phyloP scores from a whole-genome alignment of 2,888 invertebrate species.

The Melinaea menophilus region DNA sequence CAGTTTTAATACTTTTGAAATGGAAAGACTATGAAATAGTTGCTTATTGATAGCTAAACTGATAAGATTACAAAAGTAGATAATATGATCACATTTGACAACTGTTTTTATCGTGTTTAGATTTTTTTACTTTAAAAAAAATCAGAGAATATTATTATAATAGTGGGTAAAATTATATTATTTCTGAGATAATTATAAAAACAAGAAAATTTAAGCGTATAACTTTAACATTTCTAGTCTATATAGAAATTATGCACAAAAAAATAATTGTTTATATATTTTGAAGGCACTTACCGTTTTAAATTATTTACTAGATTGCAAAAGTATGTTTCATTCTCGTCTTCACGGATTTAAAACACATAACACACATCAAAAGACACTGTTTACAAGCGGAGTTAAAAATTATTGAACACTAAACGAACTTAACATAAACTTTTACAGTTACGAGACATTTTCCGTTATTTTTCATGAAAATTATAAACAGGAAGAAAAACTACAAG shows the following conservation, averaged over 20 bases:
- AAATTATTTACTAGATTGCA: slow-evolving; percentile 56
- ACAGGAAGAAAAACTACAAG: slow-evolving; percentile 61
- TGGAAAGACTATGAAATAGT: slow-evolving; percentile 11
- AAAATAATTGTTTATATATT: slow-evolving; percentile 24
- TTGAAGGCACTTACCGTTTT: slow-evolving; percentile 58
- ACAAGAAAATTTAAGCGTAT: neutral
- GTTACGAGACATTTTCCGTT: slow-evolving; percentile 66
- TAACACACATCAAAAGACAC: slow-evolving; percentile 41
- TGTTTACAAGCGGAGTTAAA: slow-evolving; percentile 22
- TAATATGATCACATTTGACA: slow-evolving; percentile 29
- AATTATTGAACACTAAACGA: slow-evolving; percentile 31
- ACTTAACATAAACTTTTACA: slow-evolving; percentile 47
- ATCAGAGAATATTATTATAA: neutral
- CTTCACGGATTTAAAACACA: slow-evolving; percentile 69
- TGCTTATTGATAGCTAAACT: slow-evolving; percentile 39
- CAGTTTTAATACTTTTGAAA: slow-evolving; percentile 11
- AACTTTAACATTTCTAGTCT: neutral
- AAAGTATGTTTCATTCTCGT: slow-evolving; percentile 72
- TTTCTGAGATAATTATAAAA: neutral
- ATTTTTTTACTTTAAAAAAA: neutral
- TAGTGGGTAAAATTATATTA: slow-evolving; percentile 2
- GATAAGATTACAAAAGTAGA: slow-evolving; percentile 45
- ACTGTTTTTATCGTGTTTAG: slow-evolving; percentile 17
- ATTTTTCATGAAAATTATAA: slow-evolving; percentile 64
- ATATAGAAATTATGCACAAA: slow-evolving; percentile 2